Evolutionary conservation across 2,888 invertebrate genomes (phyloP).

Genomic region (Dione juno): DNA sequence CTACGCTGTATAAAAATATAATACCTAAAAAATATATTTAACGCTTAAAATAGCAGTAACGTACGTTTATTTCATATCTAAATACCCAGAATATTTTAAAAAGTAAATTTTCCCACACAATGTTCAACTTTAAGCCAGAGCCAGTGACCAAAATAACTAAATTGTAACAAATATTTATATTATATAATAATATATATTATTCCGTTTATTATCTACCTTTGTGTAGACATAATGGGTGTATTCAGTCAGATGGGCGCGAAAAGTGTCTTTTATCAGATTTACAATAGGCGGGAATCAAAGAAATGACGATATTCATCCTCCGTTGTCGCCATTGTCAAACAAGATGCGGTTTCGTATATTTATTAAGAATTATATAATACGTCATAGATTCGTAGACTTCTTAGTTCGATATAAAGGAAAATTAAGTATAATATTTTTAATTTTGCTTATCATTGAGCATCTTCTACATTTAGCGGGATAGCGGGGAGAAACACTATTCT

Average conservation of each 20-base stretch:
- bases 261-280: conserved; percentile 80
- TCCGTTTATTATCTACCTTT: conserved; percentile 80
- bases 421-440: not conserved
- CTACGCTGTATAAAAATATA: not conserved
- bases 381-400: not conserved
- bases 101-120: no score
- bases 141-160: not conserved
- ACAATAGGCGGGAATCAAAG: conserved; percentile 81
- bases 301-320: conserved; percentile 72
- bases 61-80: no score
- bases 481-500: no score
- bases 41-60: no score
- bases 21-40: not conserved
- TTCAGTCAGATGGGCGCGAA: conserved; percentile 77
- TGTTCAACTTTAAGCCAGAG: not conserved
- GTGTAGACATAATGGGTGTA: conserved; percentile 79
- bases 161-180: conserved; percentile 9
- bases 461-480: no score
- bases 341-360: conserved; percentile 32
- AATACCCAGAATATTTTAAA: no score
- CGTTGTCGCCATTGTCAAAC: conserved; percentile 47
- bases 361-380: conserved; percentile 25
- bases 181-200: conserved; percentile 40
- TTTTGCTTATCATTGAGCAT: not conserved
- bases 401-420: not conserved